These are phyloP conservation scores for Onychorhynchus coronatus DNA, from an alignment of 2,113 vertebrate genomes.

Conservation along the genomic window DNA sequence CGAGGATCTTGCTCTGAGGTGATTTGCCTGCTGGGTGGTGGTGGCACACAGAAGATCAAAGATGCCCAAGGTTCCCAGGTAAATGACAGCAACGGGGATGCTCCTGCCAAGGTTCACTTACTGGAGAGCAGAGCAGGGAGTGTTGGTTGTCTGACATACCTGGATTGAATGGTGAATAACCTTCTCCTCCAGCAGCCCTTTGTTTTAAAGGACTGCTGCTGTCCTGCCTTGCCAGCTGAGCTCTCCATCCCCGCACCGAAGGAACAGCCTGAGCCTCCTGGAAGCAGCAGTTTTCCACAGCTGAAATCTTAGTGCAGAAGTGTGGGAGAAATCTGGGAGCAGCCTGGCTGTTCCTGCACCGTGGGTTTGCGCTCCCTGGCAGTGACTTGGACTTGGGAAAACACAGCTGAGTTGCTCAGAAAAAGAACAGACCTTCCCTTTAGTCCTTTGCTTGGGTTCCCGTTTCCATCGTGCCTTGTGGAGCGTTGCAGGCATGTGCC, in stretches of 20 bases:
- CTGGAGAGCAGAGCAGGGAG: not conserved
- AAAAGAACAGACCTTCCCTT: not conserved
- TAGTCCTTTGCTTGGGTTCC: not conserved
- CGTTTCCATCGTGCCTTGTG: not conserved
- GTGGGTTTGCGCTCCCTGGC: not conserved
- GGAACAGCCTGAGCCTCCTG: not conserved
- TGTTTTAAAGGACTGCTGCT: not conserved
- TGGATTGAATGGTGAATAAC: not conserved
- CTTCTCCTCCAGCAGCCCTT: not conserved
- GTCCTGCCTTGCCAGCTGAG: not conserved
- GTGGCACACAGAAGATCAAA: not conserved
- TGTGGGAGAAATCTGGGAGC: not conserved
- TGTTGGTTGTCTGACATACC: not conserved
- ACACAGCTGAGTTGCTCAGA: not conserved
- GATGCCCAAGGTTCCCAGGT: not conserved
- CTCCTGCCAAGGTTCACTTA: not conserved
- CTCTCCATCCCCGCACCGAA: accelerated
- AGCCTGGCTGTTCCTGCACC: not conserved
- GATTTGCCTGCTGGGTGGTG: not conserved
- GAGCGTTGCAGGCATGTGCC: not conserved
- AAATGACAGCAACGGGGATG: accelerated
- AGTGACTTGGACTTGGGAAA: not conserved
- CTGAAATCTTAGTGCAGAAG: not conserved
- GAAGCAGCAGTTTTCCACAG: not conserved
- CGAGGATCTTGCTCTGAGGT: not conserved